Evolutionary conservation across 2,797 vertebrate genomes (phyloP).

Genomic region (Phoebastria nigripes): DNA sequence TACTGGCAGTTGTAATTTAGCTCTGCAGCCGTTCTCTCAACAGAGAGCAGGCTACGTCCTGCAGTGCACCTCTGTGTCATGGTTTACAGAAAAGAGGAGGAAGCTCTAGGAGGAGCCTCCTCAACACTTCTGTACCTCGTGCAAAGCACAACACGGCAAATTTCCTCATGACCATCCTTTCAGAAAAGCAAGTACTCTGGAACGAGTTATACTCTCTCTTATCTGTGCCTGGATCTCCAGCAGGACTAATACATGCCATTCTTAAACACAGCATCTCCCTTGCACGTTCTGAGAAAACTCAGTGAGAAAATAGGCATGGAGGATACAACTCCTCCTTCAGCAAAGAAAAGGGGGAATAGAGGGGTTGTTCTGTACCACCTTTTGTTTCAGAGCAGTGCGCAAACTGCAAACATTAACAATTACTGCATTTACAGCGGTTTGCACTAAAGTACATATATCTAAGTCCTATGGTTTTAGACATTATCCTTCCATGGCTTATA

Average conservation of each 20-base stretch:
- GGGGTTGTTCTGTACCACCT: not conserved
- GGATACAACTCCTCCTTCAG: not conserved
- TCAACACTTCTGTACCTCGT: accelerated
- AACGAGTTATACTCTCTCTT: not conserved
- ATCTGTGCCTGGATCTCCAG: not conserved
- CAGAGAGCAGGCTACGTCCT: not conserved
- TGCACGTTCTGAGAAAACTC: not conserved
- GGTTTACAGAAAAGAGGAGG: not conserved
- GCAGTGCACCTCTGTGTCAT: not conserved
- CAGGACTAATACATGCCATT: not conserved
- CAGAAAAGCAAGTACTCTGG: not conserved
- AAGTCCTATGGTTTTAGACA: not conserved
- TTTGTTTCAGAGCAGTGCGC: not conserved
- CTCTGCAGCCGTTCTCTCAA: not conserved
- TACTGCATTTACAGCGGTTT: not conserved
- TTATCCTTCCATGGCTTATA: not conserved
- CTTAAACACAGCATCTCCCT: not conserved
- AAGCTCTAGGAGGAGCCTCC: not conserved
- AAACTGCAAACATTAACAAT: not conserved
- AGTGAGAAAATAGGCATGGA: not conserved
- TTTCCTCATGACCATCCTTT: not conserved
- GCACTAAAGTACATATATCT: not conserved
- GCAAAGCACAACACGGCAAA: not conserved
- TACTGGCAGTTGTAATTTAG: not conserved
- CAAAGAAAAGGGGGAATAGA: not conserved